Percentiles rank a stretch among this genome's conserved stretches.
These are phyloP conservation scores for Eristalinus aeneus DNA, from an alignment of 2,888 invertebrate species.

Conservation along the genomic window DNA sequence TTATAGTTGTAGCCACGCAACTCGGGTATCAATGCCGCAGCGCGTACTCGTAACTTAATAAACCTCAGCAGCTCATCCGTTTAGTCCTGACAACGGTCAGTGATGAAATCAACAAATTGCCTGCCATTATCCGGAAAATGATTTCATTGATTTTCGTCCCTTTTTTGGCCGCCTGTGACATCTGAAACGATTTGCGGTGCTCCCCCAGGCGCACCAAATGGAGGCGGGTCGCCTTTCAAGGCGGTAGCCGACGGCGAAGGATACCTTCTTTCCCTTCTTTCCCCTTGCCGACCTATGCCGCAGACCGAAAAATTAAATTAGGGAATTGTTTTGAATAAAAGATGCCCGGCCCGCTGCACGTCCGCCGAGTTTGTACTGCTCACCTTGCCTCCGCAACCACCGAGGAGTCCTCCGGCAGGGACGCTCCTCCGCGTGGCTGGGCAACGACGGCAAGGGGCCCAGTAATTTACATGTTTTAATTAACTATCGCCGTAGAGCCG, in stretches of 20 bases:
- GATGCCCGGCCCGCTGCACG: not conserved
- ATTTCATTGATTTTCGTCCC: conserved; percentile 2
- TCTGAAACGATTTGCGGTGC: not conserved
- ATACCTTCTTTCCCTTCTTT: not conserved
- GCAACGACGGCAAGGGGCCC: not conserved
- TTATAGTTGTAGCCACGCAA: not conserved
- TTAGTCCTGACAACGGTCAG: conserved; percentile 1
- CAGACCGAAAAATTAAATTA: conserved; percentile 25
- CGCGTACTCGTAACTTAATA: conserved; percentile 2
- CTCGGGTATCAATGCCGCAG: not conserved
- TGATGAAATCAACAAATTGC: conserved; percentile 35
- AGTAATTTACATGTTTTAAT: conserved; percentile 48
- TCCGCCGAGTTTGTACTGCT: not conserved
- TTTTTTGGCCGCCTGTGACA: not conserved
- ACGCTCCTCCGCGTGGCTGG: not conserved
- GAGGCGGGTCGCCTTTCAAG: not conserved
- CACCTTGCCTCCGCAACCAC: not conserved
- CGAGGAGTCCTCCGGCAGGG: too few species aligned
- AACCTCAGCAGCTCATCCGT: conserved; percentile 2
- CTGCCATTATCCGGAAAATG: conserved; percentile 14
- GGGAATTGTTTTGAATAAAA: not conserved
- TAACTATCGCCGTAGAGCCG: conserved; percentile 28
- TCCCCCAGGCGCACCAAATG: not conserved
- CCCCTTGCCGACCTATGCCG: not conserved
- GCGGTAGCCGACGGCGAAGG: not conserved